These are phyloP conservation scores for Rynchops niger DNA, from an alignment of 2,113 vertebrate species.

Conservation along the genomic window DNA sequence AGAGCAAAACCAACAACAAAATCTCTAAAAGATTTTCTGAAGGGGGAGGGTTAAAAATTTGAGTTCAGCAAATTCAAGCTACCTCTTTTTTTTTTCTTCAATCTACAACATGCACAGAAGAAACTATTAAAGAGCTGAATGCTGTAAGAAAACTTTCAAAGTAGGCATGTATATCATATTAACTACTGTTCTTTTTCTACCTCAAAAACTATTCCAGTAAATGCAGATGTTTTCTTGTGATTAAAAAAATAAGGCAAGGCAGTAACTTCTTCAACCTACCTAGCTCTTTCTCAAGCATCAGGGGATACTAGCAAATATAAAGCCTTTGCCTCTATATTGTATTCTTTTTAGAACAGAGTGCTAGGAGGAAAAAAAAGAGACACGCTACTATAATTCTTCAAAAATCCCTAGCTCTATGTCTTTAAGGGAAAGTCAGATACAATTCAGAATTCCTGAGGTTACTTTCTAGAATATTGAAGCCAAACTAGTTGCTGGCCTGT, in stretches of 20 bases:
- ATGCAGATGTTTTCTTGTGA: not conserved
- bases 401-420: not conserved
- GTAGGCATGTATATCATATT: not conserved
- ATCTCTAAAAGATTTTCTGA: slow-evolving; percentile 30
- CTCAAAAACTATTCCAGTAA: slow-evolving; percentile 33
- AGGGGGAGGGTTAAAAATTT: not conserved
- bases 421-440: not conserved
- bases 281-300: not conserved
- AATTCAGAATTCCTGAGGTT: not conserved
- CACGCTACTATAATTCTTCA: not conserved
- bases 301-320: not conserved
- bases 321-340: not conserved
- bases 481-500: not conserved
- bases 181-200: not conserved
- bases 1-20: not conserved
- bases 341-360: not conserved
- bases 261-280: not conserved
- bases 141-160: not conserved
- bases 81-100: not conserved
- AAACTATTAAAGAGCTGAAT: not conserved
- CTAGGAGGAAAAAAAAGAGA: not conserved
- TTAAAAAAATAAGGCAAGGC: not conserved
- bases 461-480: not conserved
- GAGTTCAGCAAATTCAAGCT: not conserved
- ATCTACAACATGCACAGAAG: not conserved